phyloP scores from a whole-genome alignment of 2,888 invertebrate species.

The Fragum fragum region DNA sequence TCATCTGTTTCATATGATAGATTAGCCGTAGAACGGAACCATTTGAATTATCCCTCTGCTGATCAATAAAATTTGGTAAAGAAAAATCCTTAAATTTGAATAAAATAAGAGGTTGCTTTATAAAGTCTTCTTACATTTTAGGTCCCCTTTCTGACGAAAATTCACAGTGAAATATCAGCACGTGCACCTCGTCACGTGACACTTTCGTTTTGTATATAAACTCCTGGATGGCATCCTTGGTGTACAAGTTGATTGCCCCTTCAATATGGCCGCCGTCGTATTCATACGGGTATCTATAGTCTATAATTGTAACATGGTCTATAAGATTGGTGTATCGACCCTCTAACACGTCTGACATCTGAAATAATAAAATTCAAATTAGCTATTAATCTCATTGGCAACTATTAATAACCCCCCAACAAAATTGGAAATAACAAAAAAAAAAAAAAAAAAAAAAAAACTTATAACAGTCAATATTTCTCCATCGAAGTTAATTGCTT shows the following conservation, averaged over 20 bases:
- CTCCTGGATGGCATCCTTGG: constrained; percentile 11
- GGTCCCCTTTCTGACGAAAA: constrained; percentile 68
- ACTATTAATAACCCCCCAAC: too few species aligned
- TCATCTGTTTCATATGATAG: too few species aligned
- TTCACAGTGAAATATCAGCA: constrained; percentile 67
- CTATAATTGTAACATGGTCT: constrained; percentile 92
- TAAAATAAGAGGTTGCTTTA: too few species aligned
- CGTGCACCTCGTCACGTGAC: constrained; percentile 44
- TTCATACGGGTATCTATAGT: constrained; percentile 98
- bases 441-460: too few species aligned
- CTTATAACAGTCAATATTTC: too few species aligned
- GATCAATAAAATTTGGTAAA: not conserved
- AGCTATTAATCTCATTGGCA: too few species aligned
- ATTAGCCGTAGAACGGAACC: too few species aligned
- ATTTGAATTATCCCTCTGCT: too few species aligned
- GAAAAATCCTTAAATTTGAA: not conserved
- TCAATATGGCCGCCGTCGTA: constrained; percentile 94
- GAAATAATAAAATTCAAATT: too few species aligned
- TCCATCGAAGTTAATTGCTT: too few species aligned
- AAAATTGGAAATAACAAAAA: too few species aligned
- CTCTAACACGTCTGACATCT: constrained; percentile 88
- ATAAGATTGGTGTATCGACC: constrained; percentile 91
- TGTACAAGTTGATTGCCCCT: constrained; percentile 36
- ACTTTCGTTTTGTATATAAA: constrained; percentile 16
- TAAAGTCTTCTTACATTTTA: constrained; percentile 56